A percentile compares a stretch with the other conserved stretches of the same genome.
Evolutionary conservation across 2,888 invertebrate species (phyloP).

Genomic region (Coecobrya sp.): DNA sequence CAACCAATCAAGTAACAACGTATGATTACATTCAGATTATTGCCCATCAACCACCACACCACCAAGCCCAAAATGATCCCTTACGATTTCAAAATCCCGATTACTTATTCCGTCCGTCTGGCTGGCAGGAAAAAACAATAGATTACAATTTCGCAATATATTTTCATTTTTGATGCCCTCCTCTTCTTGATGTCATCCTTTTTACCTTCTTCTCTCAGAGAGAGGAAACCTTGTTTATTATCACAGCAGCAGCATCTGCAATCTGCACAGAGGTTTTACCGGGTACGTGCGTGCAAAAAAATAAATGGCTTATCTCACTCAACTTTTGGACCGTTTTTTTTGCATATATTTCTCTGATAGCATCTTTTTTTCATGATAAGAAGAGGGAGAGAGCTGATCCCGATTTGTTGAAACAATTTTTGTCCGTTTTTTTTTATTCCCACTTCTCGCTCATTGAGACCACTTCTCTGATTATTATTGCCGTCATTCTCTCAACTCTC

Average conservation of each 20-base stretch:
- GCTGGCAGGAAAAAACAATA: slow-evolving; percentile 15
- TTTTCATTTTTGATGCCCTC: slow-evolving; percentile 31
- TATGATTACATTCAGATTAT: slow-evolving; percentile 57
- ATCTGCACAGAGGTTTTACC: not conserved
- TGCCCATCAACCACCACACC: slow-evolving; percentile 26
- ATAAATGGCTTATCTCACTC: slow-evolving; percentile 35
- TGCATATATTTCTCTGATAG: slow-evolving; percentile 32
- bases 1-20: slow-evolving; percentile 74
- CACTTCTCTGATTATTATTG: not conserved
- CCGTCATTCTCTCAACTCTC: not conserved
- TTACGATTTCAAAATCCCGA: slow-evolving; percentile 7
- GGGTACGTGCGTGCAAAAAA: slow-evolving; percentile 27
- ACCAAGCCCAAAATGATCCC: slow-evolving; percentile 37
- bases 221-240: slow-evolving; percentile 74
- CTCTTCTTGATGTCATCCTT: slow-evolving; percentile 7
- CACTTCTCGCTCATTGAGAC: not conserved
- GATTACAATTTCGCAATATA: slow-evolving; percentile 8
- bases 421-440: not conserved
- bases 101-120: not conserved
- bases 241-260: slow-evolving; percentile 4
- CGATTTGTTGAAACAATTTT: not conserved
- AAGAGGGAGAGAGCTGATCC: not conserved
- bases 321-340: slow-evolving; percentile 1
- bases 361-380: not conserved
- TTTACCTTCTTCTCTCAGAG: slow-evolving; percentile 31